These are phyloP conservation scores for Craterocephalus amniculus DNA, from an alignment of 2,797 vertebrate species.

Conservation along the genomic window DNA sequence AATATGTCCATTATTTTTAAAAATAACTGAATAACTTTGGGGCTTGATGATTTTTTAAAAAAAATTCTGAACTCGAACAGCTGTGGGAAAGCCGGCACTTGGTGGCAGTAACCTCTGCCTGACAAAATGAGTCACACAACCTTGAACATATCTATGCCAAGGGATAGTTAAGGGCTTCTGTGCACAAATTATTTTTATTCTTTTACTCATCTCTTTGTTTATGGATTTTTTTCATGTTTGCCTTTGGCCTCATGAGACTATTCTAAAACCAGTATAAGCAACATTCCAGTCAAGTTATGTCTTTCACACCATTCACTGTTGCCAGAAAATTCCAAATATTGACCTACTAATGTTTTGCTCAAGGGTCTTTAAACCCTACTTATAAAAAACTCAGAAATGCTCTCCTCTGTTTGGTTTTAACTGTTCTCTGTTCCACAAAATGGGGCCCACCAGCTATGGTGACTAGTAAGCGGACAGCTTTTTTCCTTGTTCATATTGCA, in stretches of 20 bases:
- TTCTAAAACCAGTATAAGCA: neutral
- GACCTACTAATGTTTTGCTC: neutral
- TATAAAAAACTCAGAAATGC: neutral
- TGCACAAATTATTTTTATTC: neutral
- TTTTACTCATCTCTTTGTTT: neutral
- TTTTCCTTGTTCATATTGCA: neutral
- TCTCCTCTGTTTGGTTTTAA: neutral
- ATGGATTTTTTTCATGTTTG: neutral
- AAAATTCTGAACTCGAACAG: neutral
- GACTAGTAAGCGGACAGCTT: neutral
- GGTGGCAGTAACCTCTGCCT: neutral
- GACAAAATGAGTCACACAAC: neutral
- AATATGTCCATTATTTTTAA: neutral
- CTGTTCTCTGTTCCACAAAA: neutral
- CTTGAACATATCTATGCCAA: neutral
- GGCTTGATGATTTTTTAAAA: neutral
- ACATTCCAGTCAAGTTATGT: neutral
- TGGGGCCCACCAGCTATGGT: neutral
- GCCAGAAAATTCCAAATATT: neutral
- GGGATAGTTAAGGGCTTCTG: neutral
- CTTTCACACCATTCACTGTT: neutral
- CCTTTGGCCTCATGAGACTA: neutral
- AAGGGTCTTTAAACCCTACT: neutral
- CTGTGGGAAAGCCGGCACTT: neutral
- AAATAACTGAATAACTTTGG: neutral